Conservation (phyloP, 2,888 invertebrate species). For the Troides helena region DNA sequence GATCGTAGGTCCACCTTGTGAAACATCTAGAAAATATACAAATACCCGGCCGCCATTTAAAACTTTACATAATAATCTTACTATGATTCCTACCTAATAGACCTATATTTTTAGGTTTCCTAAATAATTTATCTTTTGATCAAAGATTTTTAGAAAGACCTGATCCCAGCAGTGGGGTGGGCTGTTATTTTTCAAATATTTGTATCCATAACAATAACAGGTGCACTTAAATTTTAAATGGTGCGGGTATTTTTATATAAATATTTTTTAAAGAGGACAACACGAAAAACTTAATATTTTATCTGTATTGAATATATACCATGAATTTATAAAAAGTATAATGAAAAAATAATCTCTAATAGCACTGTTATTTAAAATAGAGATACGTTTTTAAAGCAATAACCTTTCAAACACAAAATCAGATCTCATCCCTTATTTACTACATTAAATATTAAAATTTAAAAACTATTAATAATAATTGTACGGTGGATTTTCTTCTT, state of each 20-base stretch:
- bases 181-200: background rate
- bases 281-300: background rate
- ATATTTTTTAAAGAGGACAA: background rate
- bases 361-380: background rate
- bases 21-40: no score
- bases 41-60: no score
- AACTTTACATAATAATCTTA: no score
- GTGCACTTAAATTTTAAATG: slow-evolving; percentile 9
- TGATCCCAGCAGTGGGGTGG: background rate
- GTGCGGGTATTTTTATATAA: background rate
- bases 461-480: slow-evolving; percentile 16
- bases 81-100: no score
- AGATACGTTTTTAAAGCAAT: background rate
- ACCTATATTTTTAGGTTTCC: no score
- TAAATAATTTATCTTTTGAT: background rate
- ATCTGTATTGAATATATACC: background rate
- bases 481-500: slow-evolving; percentile 24
- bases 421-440: background rate
- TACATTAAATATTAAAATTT: background rate
- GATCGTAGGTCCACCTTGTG: no score
- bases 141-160: background rate
- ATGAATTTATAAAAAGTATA: background rate
- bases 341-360: background rate
- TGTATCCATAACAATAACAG: background rate
- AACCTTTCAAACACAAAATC: background rate